Evolutionary conservation across 2,113 vertebrate genomes (phyloP).

Genomic region (Willisornis vidua): DNA sequence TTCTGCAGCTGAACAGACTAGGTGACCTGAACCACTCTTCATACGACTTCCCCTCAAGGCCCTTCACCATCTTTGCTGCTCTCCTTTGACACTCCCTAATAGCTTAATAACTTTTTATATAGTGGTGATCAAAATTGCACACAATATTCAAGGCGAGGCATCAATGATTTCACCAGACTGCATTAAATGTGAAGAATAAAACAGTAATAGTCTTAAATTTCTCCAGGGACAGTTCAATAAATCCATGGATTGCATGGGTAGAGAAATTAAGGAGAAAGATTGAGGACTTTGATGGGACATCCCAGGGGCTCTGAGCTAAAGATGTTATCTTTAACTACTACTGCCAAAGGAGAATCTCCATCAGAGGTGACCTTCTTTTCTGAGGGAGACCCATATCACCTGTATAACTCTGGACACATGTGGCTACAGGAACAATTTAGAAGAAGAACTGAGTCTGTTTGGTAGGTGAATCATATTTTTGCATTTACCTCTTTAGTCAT

Average conservation of each 20-base stretch:
- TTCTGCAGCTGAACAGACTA: background rate
- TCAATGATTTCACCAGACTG: background rate
- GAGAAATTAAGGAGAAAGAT: background rate
- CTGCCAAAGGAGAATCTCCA: background rate
- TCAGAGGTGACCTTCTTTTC: background rate
- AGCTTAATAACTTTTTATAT: background rate
- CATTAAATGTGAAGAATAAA: background rate
- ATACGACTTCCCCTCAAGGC: background rate
- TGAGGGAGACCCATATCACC: background rate
- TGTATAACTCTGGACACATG: background rate
- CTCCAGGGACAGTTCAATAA: background rate
- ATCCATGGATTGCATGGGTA: background rate
- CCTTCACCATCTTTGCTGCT: background rate
- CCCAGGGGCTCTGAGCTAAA: background rate
- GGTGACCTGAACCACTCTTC: background rate
- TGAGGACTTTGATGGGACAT: background rate
- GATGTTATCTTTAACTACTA: background rate
- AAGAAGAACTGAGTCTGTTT: background rate
- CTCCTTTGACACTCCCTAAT: background rate
- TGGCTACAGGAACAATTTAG: background rate
- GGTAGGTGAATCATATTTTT: background rate
- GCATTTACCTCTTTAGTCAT: constrained; percentile 71
- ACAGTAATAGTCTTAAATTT: background rate
- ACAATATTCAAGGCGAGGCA: background rate
- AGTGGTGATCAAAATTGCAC: background rate